Evolutionary conservation across 2,113 vertebrate genomes (phyloP), one percentile per base, ranked within the genome.

Genomic region (Siphamia tubifer): DNA sequence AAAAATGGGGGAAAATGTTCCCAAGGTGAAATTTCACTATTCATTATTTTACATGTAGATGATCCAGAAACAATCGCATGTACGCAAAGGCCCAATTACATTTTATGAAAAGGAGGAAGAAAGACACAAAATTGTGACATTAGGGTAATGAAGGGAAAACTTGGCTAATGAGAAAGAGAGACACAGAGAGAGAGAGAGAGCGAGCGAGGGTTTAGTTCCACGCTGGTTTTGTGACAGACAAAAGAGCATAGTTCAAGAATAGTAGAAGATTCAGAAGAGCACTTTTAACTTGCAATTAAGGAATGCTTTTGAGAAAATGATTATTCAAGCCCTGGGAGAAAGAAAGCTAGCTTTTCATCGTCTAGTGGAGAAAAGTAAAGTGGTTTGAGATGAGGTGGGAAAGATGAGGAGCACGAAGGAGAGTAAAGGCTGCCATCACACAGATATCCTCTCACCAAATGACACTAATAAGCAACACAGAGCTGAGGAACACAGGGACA

Each of bases 121-220:
- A 74, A 72, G 51, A 77, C 69, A 83, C 81, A 69, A 74, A 84
- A 81, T 79, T 71, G 76, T 83, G 84, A 77, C 85, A 84, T 87
- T 86, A 86, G 86, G 83, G 77, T 89, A 90, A 90, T 90, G 88
- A 86, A 81, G 88, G 74, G 52, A 85, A 80, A 84, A 84, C 66
- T 83, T 67, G 1, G 36, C 81, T 89, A 87, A 88, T 88, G 87
- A 89, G 87, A 84, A 83, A 66, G 49, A 51, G 64, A 68, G 47
- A 57, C 52, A 32, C 21, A 35, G 54, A 49, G 31, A 47, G 32
- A 69, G 34, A 61, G 28, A 19, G 61, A 51, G 31, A 47, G 32
- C 66, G 34, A 61, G 28, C 15, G 61, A 51, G 72, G 51, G 55
- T 68, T 75, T 58, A 69, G 67, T 74, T 77, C 67, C 31, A 40